Base-by-base conservation (phyloP, 2,888 invertebrate genomes). In the Leucophenga montana region DNA sequence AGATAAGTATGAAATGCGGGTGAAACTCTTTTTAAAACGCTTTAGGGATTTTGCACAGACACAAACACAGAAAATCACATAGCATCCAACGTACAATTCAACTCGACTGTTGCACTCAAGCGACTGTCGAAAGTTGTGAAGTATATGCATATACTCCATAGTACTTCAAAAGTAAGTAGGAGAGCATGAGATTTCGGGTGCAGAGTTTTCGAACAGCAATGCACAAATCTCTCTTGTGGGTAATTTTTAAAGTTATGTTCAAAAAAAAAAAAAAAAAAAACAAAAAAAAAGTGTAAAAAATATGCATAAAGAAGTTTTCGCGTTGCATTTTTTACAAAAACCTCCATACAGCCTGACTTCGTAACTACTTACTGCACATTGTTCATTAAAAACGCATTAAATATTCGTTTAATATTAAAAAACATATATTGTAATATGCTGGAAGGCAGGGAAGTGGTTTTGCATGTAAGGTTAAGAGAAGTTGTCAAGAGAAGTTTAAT, bases 381-480 rank as follows among this genome's bases (percentile, higher is more conserved):
- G 62, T 64, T 80, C 82, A 82, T 80, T 80, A 80, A 80, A 80
- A 80, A 76, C 79, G 78, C 80, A 80, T 80, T 80, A 82, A 79
- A 77, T 73, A 79, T 77, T 74, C 77, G 80, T 76, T 80, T 76
- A 75, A 64, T 76, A 80, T 76, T 78, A 77, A 75, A 79, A 80
- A 78, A 77, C 77, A 77, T 78, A 74, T 44, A 8, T 33, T 61
- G 33, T 61, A 18, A 16, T 20, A 39, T 39, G 39, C 31, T 61
- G 11, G 18, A 16, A 44, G 61, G 44, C 31, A 44, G n/a, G n/a
- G n/a, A n/a, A n/a, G n/a, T n/a, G n/a, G n/a, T n/a, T n/a, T n/a
- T n/a, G n/a, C n/a, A n/a, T n/a, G n/a, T n/a, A n/a, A n/a, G n/a
- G n/a, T n/a, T 27, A 27, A 27, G 39, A 44, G 61, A 61, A 61